Evolutionary conservation across 2,113 vertebrate species (phyloP).

Genomic region (Spheniscus mendiculus): DNA sequence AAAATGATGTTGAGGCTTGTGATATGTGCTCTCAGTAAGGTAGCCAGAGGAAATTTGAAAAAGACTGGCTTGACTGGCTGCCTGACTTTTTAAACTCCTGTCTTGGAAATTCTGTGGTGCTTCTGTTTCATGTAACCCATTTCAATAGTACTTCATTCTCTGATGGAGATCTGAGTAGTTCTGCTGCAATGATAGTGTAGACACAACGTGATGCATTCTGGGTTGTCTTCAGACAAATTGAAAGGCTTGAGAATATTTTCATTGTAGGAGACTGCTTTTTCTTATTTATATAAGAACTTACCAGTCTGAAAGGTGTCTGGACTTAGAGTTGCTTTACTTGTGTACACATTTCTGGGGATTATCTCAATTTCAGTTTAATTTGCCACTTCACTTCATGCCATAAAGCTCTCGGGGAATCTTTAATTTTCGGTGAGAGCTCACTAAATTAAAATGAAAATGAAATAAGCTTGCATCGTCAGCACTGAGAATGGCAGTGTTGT

Average conservation of each 20-base stretch:
- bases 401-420: slow-evolving; percentile 27
- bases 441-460: slow-evolving; percentile 54
- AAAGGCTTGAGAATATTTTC: not conserved
- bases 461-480: not conserved
- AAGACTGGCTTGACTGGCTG: not conserved
- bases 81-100: not conserved
- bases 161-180: not conserved
- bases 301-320: not conserved
- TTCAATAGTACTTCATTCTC: not conserved
- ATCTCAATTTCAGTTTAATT: slow-evolving; percentile 52
- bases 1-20: not conserved
- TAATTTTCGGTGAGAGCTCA: slow-evolving; percentile 19
- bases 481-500: not conserved
- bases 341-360: slow-evolving; percentile 44
- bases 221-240: not conserved
- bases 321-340: not conserved
- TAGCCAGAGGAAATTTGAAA: not conserved
- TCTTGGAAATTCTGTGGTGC: not conserved
- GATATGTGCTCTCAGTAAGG: not conserved
- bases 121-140: not conserved
- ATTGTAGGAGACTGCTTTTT: not conserved
- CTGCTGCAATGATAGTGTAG: not conserved
- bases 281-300: not conserved
- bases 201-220: not conserved
- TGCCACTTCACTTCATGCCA: slow-evolving; percentile 20